Evolutionary conservation across 2,888 invertebrate genomes (phyloP), one percentile per base, ranked within the genome.

Genomic region (Eremobia ochroleuca): DNA sequence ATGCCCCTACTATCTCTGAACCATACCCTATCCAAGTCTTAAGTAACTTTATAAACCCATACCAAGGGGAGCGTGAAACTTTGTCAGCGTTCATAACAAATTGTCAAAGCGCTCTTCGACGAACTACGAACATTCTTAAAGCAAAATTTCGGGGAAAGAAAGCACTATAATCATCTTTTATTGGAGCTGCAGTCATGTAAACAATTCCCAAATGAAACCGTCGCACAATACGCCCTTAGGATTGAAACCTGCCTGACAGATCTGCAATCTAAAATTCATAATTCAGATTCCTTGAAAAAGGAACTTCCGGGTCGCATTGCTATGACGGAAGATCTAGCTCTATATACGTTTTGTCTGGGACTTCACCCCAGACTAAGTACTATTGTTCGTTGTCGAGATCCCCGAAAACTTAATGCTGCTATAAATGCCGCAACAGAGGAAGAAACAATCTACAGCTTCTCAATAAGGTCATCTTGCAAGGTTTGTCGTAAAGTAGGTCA

Each of bases 21-120:
- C 46, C 71, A 34, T 59, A 31, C 15, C 58, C 28, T 34, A 62
- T 61, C 11, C 61, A 61, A n/a, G 46, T 71, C 15, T 18, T n/a
- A 31, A 49, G 61, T 49, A 61, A 18, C 8, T 70, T 70, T 43
- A 71, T 71, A 61, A 46, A 25, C 25, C 61, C 34, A 49, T 72
- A 72, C 13, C 61, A 72, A 64, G 61, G 49, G 0, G 72, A 72
- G 21, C 49, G 73, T 8, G 65, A 65, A 55, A 73, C 73, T 1
- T 2, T 65, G 11, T 58, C 55, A 18, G 65, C 73, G 1, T 65
- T 73, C 31, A 25, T 73, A 3, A 65, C 73, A 25, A 66, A 73
- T 43, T 73, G 40, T 11, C 73, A 73, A 55, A 73, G 43, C 15
- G 73, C 73, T 15, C 43, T 34, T 62, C 6, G 25, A 62, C 34